Conservation (phyloP, 2,113 vertebrate genomes). For the Pollachius pollachius region DNA sequence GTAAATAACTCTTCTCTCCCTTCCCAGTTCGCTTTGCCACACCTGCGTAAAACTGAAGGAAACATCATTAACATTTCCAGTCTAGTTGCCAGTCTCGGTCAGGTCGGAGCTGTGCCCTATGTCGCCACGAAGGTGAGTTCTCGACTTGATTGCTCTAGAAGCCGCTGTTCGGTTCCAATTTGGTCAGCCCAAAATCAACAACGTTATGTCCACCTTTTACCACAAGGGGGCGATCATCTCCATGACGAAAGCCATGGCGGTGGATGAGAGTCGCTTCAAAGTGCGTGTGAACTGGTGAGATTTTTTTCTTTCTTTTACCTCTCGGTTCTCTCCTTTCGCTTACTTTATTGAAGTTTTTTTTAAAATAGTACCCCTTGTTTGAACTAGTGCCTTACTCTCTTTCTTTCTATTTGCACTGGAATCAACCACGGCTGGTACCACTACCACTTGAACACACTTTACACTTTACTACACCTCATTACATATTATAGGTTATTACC, state of each 20-base stretch:
- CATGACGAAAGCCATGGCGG: conserved; percentile 84
- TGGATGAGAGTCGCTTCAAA: conserved; percentile 78
- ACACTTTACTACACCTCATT: too few relatives aligned
- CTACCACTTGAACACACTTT: too few relatives aligned
- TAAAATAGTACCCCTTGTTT: too few relatives aligned
- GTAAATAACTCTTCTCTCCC: neutral
- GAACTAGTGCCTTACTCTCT: too few relatives aligned
- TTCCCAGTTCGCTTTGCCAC: conserved; percentile 72
- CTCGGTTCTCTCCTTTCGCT: too few relatives aligned
- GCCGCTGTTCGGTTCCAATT: neutral
- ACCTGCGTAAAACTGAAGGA: conserved; percentile 70
- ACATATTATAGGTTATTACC: too few relatives aligned
- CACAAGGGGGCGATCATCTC: conserved; percentile 79
- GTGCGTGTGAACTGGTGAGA: conserved; percentile 84
- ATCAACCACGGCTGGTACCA: too few relatives aligned
- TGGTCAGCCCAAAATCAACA: neutral
- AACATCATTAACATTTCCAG: conserved; percentile 84
- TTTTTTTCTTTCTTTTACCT: neutral
- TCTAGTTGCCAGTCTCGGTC: conserved; percentile 73
- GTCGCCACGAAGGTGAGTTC: conserved; percentile 80
- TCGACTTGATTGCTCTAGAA: neutral
- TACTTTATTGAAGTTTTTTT: too few relatives aligned
- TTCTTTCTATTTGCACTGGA: too few relatives aligned
- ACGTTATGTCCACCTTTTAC: conserved; percentile 24
- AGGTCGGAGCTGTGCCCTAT: conserved; percentile 74